Evolutionary conservation across 2,113 vertebrate genomes (phyloP), one percentile per base, ranked within the genome.

Genomic region (Microcebus ravelobensis): DNA sequence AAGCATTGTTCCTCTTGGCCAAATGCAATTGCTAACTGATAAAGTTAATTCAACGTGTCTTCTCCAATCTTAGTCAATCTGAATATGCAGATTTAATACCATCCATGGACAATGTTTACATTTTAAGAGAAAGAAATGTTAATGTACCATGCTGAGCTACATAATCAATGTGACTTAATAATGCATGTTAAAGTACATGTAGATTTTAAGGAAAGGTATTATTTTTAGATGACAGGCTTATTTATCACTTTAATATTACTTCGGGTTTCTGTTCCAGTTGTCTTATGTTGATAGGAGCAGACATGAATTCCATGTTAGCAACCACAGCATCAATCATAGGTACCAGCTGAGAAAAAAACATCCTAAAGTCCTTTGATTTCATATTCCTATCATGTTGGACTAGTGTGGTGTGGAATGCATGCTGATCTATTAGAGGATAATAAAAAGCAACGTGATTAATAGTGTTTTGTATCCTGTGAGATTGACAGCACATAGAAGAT

Each of bases 401-500:
- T 93, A 91, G 42, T 90, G 36, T 67, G 87, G 85, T 71, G 80
- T 97, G 76, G 90, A 97, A 97, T 89, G 91, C 45, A 86, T 92
- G 48, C 71, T 97, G 85, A 98, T 97, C 52, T 65, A 96, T 34
- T 48, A 91, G 42, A 23, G 84, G 67, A 50, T 61, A 80, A 97
- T 63, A 63, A 96, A 95, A 98, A 96, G 76, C 84, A 98, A 31
- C 21, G 31, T 94, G 97, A 97, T 97, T 98, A 98, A 76, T 6
- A 1, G 87, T 96, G 82, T 97, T 98, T 98, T 98, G 98, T 98
- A 98, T 97, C 93, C n/a, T 95, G 63, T 76, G 67, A 97, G 92
- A 98, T 91, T 31, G 95, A 97, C 65, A 97, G 82, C 94, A 87
- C 94, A 94, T 59, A 59, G 29, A 97, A 94, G 97, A 97, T n/a